These are phyloP conservation scores for Cydia amplana DNA, from an alignment of 1,140 invertebrate genomes.

Conservation along the genomic window DNA sequence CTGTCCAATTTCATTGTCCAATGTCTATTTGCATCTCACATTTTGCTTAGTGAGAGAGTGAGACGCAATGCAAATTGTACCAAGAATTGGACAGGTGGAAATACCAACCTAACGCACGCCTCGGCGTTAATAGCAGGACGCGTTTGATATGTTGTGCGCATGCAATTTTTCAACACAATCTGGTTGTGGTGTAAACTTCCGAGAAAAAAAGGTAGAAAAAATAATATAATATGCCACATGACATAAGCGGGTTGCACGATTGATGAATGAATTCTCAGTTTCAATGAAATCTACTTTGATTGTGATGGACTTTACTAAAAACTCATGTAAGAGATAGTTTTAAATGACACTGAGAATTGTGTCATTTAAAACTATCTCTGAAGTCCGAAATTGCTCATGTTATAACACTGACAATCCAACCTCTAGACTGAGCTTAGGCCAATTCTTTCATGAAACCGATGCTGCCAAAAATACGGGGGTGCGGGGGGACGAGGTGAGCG, in stretches of 20 bases:
- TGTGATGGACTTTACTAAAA: background rate
- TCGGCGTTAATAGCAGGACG: constrained; percentile 49
- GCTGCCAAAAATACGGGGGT: too few relatives aligned
- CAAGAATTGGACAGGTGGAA: too few relatives aligned
- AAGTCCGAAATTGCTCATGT: background rate
- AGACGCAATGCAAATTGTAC: too few relatives aligned
- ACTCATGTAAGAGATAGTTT: background rate
- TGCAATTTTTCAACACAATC: constrained; percentile 11
- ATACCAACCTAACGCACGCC: constrained; percentile 41
- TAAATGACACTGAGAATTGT: background rate
- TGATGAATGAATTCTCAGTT: background rate
- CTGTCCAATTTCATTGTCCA: too few relatives aligned
- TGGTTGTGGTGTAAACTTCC: background rate
- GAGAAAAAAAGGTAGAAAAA: background rate
- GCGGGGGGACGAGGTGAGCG: too few relatives aligned
- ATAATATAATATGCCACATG: background rate
- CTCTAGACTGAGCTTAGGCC: too few relatives aligned
- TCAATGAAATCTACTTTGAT: background rate
- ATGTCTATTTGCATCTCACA: too few relatives aligned
- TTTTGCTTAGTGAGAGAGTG: too few relatives aligned
- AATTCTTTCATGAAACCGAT: too few relatives aligned
- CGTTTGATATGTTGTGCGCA: constrained; percentile 53
- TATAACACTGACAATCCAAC: too few relatives aligned
- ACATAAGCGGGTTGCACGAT: background rate
- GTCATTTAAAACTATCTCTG: background rate